Conservation (phyloP, 2,113 vertebrate species). For the Artemisiospiza belli region DNA sequence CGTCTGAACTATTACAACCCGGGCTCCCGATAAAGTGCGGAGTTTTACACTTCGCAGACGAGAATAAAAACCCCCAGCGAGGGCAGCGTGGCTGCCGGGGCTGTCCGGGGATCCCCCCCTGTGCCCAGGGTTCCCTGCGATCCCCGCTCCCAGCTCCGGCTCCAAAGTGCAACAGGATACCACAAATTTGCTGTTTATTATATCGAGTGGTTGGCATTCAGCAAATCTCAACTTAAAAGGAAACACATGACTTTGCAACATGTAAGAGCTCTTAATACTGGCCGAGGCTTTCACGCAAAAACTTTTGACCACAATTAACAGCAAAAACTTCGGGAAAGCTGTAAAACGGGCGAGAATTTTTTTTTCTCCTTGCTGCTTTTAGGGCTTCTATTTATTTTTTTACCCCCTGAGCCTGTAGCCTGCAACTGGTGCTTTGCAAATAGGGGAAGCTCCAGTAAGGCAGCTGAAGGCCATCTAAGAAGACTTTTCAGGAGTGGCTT, state of each 20-base stretch:
- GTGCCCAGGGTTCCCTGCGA: neutral
- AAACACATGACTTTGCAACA: slow-evolving; percentile 59
- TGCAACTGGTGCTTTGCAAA: slow-evolving; percentile 15
- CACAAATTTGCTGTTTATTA: slow-evolving; percentile 63
- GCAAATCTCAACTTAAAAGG: slow-evolving; percentile 65
- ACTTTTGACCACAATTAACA: slow-evolving; percentile 62
- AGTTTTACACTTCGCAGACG: neutral
- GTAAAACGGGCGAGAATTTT: neutral
- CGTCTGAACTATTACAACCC: neutral
- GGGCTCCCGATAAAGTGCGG: neutral
- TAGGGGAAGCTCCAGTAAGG: slow-evolving; percentile 44
- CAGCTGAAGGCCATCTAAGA: slow-evolving; percentile 35
- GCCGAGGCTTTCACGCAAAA: slow-evolving; percentile 44
- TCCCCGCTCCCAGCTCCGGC: neutral
- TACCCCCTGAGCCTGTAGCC: neutral
- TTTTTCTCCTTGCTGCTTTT: neutral
- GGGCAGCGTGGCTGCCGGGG: neutral
- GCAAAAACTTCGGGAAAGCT: slow-evolving; percentile 7
- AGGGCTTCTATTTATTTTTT: neutral
- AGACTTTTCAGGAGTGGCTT: slow-evolving; percentile 51
- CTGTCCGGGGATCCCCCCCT: neutral
- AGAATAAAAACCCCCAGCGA: neutral
- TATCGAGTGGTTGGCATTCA: slow-evolving; percentile 48
- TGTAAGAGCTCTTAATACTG: slow-evolving; percentile 12
- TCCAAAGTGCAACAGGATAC: slow-evolving; percentile 44